Evolutionary conservation across 2,797 vertebrate genomes (phyloP).

Genomic region (Bryconaethiops microstoma): DNA sequence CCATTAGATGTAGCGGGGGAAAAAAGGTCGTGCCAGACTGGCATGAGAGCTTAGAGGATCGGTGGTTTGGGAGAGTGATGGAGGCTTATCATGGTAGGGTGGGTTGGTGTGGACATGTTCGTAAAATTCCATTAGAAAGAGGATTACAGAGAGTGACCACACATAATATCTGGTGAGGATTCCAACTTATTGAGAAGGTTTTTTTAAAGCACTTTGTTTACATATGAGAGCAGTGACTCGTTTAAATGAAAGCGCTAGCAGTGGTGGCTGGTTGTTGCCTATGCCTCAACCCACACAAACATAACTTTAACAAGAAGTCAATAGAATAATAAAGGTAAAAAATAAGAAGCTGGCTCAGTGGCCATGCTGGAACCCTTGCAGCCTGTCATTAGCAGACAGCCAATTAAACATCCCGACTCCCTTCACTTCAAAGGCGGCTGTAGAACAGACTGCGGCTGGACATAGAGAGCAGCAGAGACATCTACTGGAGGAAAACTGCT

Average conservation of each 20-base stretch:
- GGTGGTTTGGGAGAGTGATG: not conserved
- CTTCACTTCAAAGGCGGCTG: not conserved
- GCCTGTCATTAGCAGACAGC: constrained; percentile 27
- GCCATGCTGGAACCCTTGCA: not conserved
- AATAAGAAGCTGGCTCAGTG: not conserved
- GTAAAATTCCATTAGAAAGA: not conserved
- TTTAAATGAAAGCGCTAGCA: not conserved
- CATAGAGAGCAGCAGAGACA: constrained; percentile 51
- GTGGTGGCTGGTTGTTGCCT: not conserved
- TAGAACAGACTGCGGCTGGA: not conserved
- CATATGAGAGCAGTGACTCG: not conserved
- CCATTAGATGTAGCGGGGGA: not conserved
- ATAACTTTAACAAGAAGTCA: not conserved
- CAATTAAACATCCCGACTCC: constrained; percentile 8
- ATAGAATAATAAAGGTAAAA: constrained; percentile 4
- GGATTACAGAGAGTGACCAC: not conserved
- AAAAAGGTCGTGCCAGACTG: constrained; percentile 19
- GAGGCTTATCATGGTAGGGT: not conserved
- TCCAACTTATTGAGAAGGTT: not conserved
- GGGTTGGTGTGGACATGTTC: not conserved
- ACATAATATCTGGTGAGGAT: not conserved
- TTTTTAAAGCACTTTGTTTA: not conserved
- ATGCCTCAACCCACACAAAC: not conserved
- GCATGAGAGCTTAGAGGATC: constrained; percentile 1
- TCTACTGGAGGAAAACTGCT: constrained; percentile 59